Percentiles rank a stretch among this genome's conserved stretches.
phyloP scores from a whole-genome alignment of 2,113 vertebrate species.

The Phaethon lepturus region DNA sequence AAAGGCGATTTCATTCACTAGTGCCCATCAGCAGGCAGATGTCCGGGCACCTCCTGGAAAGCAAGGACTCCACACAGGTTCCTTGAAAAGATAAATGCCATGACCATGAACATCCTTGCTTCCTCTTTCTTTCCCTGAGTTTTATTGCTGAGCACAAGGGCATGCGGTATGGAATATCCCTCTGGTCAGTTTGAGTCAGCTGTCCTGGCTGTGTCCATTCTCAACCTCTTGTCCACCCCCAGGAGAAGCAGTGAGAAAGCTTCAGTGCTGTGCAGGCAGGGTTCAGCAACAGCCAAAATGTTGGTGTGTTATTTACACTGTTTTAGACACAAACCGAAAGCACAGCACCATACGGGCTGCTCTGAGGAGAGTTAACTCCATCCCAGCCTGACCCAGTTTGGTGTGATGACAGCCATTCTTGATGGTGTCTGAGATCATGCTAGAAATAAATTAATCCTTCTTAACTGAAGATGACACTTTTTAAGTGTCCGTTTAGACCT shows the following conservation, averaged over 20 bases:
- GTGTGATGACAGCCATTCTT: neutral
- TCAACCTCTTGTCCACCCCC: accelerated
- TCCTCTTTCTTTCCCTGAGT: neutral
- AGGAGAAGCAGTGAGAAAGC: neutral
- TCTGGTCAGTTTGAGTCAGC: neutral
- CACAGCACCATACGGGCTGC: neutral
- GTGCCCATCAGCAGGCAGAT: neutral
- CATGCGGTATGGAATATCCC: neutral
- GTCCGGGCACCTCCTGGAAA: neutral
- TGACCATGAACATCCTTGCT: neutral
- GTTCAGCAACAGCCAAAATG: neutral
- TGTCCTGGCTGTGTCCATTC: neutral
- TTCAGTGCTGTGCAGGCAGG: too few species aligned
- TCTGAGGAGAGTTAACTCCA: neutral
- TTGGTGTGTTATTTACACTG: neutral
- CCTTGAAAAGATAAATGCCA: neutral
- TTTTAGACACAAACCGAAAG: neutral
- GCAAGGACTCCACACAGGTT: neutral
- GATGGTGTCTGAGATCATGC: neutral
- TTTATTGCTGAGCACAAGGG: neutral
- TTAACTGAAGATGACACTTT: neutral
- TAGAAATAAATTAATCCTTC: neutral
- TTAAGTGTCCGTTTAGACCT: neutral
- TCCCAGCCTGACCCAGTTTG: neutral
- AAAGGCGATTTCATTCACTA: neutral